Percentiles rank a stretch among this genome's conserved stretches.
phyloP scores from a whole-genome alignment of 2,113 vertebrate genomes.

The Azemiops feae region DNA sequence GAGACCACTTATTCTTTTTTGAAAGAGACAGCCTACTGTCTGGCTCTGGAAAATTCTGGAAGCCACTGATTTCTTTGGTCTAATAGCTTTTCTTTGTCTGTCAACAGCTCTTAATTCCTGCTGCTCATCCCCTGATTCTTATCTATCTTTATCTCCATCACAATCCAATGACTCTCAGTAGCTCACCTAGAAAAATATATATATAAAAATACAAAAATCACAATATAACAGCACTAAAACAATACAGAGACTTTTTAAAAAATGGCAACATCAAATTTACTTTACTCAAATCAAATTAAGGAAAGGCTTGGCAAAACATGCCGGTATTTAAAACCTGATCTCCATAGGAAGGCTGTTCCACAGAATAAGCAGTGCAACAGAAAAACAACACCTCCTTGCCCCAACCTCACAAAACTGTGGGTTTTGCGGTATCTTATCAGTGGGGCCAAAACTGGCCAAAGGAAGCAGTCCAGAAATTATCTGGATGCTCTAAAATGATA shows the following conservation, averaged over 20 bases:
- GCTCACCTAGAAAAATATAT: background rate
- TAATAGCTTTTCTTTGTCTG: background rate
- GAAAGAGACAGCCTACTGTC: background rate
- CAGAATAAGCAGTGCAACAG: background rate
- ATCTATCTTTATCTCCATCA: background rate
- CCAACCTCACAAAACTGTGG: background rate
- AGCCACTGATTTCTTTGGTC: background rate
- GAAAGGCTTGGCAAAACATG: background rate
- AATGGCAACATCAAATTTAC: background rate
- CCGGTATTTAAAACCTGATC: background rate
- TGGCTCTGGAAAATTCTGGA: background rate
- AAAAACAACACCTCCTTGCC: background rate
- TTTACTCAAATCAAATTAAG: background rate
- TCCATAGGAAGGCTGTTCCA: background rate
- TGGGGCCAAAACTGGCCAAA: background rate
- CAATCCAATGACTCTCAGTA: background rate
- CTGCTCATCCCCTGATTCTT: background rate
- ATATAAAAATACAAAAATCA: background rate
- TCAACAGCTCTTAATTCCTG: background rate
- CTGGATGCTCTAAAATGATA: background rate
- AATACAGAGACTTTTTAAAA: background rate
- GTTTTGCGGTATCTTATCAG: background rate
- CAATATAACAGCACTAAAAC: background rate
- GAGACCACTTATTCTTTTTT: background rate
- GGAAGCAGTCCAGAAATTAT: background rate